phyloP scores from a whole-genome alignment of 2,797 vertebrate species.

The Neoniphon sammara region DNA sequence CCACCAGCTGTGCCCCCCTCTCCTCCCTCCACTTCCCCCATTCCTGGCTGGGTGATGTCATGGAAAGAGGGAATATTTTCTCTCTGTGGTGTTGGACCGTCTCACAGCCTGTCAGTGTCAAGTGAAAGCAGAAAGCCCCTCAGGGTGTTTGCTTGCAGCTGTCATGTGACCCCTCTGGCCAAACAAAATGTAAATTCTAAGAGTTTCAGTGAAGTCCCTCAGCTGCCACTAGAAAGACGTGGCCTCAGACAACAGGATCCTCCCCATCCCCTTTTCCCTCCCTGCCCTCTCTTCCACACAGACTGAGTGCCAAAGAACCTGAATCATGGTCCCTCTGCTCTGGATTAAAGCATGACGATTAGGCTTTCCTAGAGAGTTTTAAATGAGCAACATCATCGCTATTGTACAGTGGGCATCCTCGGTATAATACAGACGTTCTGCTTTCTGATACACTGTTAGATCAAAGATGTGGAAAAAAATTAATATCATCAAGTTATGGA shows the following conservation, averaged over 20 bases:
- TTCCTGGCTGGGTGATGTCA: conserved; percentile 89
- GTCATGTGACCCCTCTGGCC: conserved; percentile 85
- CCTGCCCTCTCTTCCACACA: conserved; percentile 47
- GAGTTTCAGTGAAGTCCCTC: conserved; percentile 77
- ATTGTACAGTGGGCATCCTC: conserved; percentile 32
- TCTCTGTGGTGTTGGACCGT: conserved; percentile 83
- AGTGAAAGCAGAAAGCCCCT: conserved; percentile 85
- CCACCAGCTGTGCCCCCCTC: conserved; percentile 91
- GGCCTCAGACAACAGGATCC: conserved; percentile 71
- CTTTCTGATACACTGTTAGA: background rate
- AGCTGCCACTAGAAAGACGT: conserved; percentile 83
- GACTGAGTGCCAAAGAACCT: conserved; percentile 62
- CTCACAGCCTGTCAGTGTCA: conserved; percentile 87
- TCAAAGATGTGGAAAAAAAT: background rate
- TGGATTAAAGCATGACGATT: conserved; percentile 72
- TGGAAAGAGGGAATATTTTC: conserved; percentile 90
- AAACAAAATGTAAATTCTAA: conserved; percentile 81
- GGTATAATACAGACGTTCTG: conserved; percentile 29
- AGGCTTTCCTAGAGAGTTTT: conserved; percentile 60
- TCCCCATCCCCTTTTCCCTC: conserved; percentile 48
- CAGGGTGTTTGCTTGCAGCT: conserved; percentile 85
- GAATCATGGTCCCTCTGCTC: conserved; percentile 43
- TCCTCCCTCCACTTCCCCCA: conserved; percentile 66
- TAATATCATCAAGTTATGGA: no score
- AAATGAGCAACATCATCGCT: conserved; percentile 61